A percentile compares a stretch with the other conserved stretches of the same genome.
Conservation (phyloP, 2,888 invertebrate genomes). For the Troglohyphantes excavatus region DNA sequence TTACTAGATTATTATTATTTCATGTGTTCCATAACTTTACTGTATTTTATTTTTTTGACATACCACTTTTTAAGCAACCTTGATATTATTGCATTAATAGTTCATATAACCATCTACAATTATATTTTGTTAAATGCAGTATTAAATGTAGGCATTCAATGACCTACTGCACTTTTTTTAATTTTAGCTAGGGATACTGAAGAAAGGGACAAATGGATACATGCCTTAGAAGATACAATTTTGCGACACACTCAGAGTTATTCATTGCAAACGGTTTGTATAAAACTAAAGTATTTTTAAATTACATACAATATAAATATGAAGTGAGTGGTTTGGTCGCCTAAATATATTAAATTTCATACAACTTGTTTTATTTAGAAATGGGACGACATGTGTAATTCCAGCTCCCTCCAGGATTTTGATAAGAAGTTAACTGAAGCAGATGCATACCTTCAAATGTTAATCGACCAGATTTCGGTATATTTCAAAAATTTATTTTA, state of each 20-base stretch:
- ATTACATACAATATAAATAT: too few relatives aligned
- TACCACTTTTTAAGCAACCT: too few relatives aligned
- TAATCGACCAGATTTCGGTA: slow-evolving; percentile 94
- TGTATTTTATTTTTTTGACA: too few relatives aligned
- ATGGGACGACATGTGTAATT: slow-evolving; percentile 85
- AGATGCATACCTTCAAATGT: slow-evolving; percentile 96
- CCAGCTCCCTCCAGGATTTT: slow-evolving; percentile 87
- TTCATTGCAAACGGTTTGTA: slow-evolving; percentile 58
- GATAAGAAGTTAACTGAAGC: slow-evolving; percentile 96
- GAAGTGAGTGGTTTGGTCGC: too few relatives aligned
- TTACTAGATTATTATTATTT: too few relatives aligned
- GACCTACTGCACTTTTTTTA: slow-evolving; percentile 2
- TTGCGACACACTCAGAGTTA: slow-evolving; percentile 87
- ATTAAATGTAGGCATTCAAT: too few relatives aligned
- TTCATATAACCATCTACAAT: too few relatives aligned
- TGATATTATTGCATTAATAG: too few relatives aligned
- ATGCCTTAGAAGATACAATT: slow-evolving; percentile 96
- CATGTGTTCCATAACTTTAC: too few relatives aligned
- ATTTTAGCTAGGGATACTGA: slow-evolving; percentile 91
- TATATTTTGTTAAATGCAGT: too few relatives aligned
- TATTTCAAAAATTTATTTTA: slow-evolving; percentile 38
- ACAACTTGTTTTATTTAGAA: slow-evolving; percentile 83
- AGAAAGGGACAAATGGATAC: slow-evolving; percentile 97
- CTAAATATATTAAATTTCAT: too few relatives aligned
- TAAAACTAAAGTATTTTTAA: background rate